phyloP scores from a whole-genome alignment of 2,113 vertebrate genomes.

The Noctilio leporinus region DNA sequence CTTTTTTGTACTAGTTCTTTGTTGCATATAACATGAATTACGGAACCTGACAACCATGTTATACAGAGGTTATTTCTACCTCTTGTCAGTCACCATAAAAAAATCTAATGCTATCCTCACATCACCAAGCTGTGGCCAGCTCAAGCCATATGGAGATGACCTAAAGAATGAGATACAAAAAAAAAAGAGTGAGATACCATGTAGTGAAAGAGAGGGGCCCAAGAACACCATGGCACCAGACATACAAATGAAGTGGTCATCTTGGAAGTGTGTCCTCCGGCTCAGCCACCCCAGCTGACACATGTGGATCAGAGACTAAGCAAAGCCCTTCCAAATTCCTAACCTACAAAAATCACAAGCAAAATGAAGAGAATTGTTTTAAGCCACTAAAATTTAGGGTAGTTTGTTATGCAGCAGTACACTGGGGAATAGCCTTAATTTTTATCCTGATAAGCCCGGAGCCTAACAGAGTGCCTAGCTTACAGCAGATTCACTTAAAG shows the following conservation, averaged over 20 bases:
- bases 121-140: not conserved
- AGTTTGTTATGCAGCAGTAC: not conserved
- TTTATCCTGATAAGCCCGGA: not conserved
- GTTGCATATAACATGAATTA: too few relatives aligned
- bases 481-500: not conserved
- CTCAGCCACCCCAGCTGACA: not conserved
- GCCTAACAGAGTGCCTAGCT: not conserved
- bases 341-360: slow-evolving; percentile 14
- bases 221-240: not conserved
- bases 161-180: not conserved
- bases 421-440: not conserved
- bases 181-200: not conserved
- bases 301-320: not conserved
- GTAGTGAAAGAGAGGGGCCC: not conserved
- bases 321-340: not conserved
- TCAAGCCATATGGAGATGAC: not conserved
- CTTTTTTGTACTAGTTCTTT: too few relatives aligned
- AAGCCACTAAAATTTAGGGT: not conserved
- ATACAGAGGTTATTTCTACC: too few relatives aligned
- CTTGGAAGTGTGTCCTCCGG: not conserved
- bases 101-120: not conserved
- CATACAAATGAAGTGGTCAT: not conserved
- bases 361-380: not conserved
- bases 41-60: too few relatives aligned
- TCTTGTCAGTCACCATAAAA: not conserved